Conservation (phyloP, 2,113 vertebrate genomes). For the Hippocampus barbouri region DNA sequence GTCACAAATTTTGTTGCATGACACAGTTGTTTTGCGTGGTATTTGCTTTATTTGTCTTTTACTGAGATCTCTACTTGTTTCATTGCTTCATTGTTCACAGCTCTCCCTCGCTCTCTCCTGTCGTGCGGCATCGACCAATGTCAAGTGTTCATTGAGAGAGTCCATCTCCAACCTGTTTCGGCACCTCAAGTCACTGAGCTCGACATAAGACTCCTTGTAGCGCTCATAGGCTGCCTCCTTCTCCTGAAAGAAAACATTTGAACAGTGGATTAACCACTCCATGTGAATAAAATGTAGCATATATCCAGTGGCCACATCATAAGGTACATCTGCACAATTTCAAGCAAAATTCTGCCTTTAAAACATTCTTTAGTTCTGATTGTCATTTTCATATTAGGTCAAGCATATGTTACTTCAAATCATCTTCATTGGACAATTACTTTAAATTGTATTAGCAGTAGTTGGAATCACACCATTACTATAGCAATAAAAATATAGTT, state of each 20-base stretch:
- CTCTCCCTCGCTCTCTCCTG: conserved; percentile 73
- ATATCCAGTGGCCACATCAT: neutral
- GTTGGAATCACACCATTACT: neutral
- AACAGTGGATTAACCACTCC: neutral
- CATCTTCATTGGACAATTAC: too few species aligned
- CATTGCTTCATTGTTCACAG: conserved; percentile 15
- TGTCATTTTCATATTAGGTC: too few species aligned
- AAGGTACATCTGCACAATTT: neutral
- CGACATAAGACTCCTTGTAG: conserved; percentile 84
- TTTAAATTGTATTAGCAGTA: too few species aligned
- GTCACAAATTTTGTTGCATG: neutral
- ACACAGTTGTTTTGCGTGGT: neutral
- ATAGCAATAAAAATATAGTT: neutral
- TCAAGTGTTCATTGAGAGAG: conserved; percentile 84
- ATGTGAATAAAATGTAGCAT: neutral
- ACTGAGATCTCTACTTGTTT: neutral
- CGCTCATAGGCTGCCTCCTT: conserved; percentile 82
- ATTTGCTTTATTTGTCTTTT: conserved; percentile 2
- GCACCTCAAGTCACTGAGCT: conserved; percentile 80
- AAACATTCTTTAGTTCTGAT: neutral
- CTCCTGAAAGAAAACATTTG: conserved; percentile 69
- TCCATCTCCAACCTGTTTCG: conserved; percentile 80
- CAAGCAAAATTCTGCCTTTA: neutral
- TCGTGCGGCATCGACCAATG: conserved; percentile 79
- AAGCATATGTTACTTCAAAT: too few species aligned